Evolutionary conservation across 2,797 vertebrate genomes (phyloP).

Genomic region (Dryobates pubescens): DNA sequence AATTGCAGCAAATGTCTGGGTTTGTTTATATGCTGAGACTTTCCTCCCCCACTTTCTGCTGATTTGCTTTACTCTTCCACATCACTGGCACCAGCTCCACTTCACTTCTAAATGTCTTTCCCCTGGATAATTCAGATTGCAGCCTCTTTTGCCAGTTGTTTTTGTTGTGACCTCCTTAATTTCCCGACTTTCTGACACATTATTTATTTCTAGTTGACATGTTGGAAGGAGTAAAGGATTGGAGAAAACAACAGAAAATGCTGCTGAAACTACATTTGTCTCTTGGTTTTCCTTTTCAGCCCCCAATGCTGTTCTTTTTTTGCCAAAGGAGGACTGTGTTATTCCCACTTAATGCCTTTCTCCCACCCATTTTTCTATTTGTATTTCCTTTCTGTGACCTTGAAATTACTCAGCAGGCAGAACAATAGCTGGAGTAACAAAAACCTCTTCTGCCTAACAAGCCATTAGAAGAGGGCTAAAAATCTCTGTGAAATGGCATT

Average conservation of each 20-base stretch:
- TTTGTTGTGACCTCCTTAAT: constrained; percentile 2
- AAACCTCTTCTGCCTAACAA: neutral
- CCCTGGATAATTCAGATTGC: constrained; percentile 25
- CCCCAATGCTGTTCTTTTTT: neutral
- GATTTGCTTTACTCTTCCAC: neutral
- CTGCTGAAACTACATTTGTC: neutral
- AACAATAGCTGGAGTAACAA: neutral
- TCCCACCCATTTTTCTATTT: neutral
- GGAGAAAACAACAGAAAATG: neutral
- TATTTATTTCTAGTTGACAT: neutral
- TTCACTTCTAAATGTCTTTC: constrained; percentile 10
- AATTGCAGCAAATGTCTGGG: neutral
- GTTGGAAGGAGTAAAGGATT: neutral
- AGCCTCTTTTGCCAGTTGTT: neutral
- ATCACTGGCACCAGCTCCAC: neutral
- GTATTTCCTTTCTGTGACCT: constrained; percentile 8
- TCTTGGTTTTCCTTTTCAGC: neutral
- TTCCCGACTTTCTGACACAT: neutral
- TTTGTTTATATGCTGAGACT: neutral
- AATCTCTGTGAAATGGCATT: neutral
- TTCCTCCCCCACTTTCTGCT: neutral
- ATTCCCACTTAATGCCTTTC: neutral
- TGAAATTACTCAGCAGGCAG: constrained; percentile 31
- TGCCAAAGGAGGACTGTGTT: neutral
- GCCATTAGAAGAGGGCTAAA: neutral